phyloP scores from a whole-genome alignment of 1,140 invertebrate species.

The Ridgeia piscesae region DNA sequence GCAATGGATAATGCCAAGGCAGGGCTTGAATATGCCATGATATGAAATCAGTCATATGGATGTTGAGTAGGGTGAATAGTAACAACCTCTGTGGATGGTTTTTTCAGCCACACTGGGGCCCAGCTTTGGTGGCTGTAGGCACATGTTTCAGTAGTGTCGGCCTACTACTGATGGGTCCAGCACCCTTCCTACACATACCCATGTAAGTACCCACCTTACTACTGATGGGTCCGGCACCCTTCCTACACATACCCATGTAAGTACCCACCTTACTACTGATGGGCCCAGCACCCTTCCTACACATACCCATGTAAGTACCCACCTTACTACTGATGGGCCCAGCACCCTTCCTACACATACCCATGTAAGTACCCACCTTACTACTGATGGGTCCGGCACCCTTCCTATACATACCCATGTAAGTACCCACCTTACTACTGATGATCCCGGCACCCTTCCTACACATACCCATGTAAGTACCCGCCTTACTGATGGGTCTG shows the following conservation, averaged over 20 bases:
- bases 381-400: not conserved
- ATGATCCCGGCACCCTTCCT: not conserved
- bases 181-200: not conserved
- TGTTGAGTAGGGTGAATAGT: conserved; percentile 9
- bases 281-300: not conserved
- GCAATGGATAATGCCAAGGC: no score
- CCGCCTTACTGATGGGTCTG: not conserved
- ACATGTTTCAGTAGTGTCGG: not conserved
- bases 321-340: not conserved
- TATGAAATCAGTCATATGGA: not conserved
- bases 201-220: not conserved
- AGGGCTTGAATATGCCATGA: not conserved
- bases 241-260: not conserved
- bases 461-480: not conserved
- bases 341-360: not conserved
- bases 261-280: not conserved
- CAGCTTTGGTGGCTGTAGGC: not conserved
- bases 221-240: not conserved
- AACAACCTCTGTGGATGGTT: not conserved
- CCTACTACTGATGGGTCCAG: not conserved
- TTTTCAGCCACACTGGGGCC: not conserved
- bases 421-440: not conserved
- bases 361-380: not conserved
- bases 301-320: not conserved
- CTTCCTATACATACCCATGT: not conserved